Evolutionary conservation across 2,888 invertebrate species (phyloP).

Genomic region (Aspidiotus destructor): DNA sequence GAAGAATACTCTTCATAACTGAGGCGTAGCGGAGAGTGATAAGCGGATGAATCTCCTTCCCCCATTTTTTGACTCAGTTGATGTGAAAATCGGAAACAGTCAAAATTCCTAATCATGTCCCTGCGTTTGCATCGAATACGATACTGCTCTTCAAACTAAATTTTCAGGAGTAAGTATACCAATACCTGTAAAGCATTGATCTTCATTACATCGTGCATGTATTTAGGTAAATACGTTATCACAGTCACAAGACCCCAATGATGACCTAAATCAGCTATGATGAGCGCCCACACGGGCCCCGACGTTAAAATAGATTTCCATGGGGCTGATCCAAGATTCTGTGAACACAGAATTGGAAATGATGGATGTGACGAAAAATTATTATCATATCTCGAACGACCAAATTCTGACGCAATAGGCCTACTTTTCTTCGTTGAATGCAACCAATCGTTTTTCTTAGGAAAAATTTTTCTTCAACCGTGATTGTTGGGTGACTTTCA

Average conservation of each 20-base stretch:
- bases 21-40: no score
- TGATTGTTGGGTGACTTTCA: constrained; percentile 61
- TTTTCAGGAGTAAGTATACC: no score
- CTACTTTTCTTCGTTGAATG: constrained; percentile 37
- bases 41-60: no score
- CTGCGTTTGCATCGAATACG: no score
- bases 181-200: not conserved
- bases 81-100: no score
- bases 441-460: constrained; percentile 50
- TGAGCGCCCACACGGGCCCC: constrained; percentile 43
- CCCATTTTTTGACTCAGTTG: no score
- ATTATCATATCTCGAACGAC: no score
- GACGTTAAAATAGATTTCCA: constrained; percentile 57
- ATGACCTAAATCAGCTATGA: constrained; percentile 45
- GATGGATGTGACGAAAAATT: no score
- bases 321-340: constrained; percentile 53
- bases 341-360: constrained; percentile 37
- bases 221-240: constrained; percentile 59
- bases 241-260: constrained; percentile 63
- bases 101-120: no score
- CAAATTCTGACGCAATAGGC: no score
- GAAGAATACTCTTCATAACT: no score
- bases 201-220: constrained; percentile 57
- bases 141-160: no score
- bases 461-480: constrained; percentile 54